Evolutionary conservation across 2,113 vertebrate species (phyloP).

Genomic region (Onychostruthus taczanowskii): DNA sequence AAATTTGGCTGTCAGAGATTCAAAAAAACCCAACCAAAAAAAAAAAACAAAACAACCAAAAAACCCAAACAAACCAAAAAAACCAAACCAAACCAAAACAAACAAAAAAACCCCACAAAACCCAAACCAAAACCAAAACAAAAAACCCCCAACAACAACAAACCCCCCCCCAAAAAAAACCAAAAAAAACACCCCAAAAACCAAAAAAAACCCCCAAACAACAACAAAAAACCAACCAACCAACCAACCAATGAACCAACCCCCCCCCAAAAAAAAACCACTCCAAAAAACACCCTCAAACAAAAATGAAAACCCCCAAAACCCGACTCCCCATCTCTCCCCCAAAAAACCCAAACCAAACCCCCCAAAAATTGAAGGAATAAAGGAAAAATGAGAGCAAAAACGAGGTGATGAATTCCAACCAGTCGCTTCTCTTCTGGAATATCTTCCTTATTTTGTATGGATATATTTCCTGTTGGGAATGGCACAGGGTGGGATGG

Average conservation of each 20-base stretch:
- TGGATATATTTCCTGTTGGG: neutral
- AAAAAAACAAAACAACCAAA: neutral
- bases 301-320: neutral
- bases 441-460: neutral
- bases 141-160: neutral
- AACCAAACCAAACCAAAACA: neutral
- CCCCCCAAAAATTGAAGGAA: accelerated
- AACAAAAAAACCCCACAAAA: no score
- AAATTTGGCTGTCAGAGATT: neutral
- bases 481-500: accelerated
- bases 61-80: neutral
- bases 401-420: neutral
- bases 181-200: neutral
- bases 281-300: no score
- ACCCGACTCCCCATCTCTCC: accelerated
- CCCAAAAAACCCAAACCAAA: neutral
- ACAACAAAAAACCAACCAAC: no score
- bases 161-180: neutral
- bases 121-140: neutral
- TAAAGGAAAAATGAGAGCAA: neutral
- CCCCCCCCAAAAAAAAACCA: no score
- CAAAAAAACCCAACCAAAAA: neutral
- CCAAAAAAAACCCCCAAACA: no score
- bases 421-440: neutral
- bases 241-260: no score